phyloP scores from a whole-genome alignment of 2,113 vertebrate genomes.

The Condylura cristata region DNA sequence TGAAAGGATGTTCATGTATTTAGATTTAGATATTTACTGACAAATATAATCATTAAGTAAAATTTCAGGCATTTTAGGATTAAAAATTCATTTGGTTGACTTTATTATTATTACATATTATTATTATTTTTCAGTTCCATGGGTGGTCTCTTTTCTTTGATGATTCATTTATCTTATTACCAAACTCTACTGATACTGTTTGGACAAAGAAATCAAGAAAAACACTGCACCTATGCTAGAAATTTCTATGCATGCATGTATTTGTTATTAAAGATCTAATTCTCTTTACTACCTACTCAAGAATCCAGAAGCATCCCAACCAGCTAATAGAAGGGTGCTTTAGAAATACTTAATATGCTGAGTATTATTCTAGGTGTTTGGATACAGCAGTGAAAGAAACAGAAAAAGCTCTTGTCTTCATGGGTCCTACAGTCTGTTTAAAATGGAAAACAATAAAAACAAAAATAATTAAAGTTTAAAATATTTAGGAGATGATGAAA shows the following conservation, averaged over 20 bases:
- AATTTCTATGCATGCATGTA: no score
- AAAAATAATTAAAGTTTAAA: neutral
- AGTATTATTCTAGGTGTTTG: neutral
- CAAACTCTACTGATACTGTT: neutral
- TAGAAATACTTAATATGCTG: neutral
- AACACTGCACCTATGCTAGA: neutral
- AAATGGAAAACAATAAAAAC: neutral
- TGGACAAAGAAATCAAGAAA: slow-evolving; percentile 35
- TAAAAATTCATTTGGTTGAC: slow-evolving; percentile 41
- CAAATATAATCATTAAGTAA: slow-evolving; percentile 39
- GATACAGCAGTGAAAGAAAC: neutral
- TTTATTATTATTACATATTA: slow-evolving; percentile 1
- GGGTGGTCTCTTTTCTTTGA: neutral
- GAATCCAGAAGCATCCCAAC: no score
- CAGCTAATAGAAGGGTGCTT: no score
- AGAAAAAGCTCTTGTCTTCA: neutral
- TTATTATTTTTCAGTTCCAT: neutral
- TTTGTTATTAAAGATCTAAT: no score
- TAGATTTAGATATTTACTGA: neutral
- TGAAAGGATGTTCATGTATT: neutral
- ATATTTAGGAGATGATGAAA: neutral
- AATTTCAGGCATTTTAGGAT: slow-evolving; percentile 31
- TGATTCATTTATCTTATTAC: slow-evolving; percentile 35
- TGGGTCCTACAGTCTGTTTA: neutral
- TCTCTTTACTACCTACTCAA: no score